These are phyloP conservation scores for Petaurus breviceps DNA, from an alignment of 2,113 vertebrate genomes.

Conservation along the genomic window DNA sequence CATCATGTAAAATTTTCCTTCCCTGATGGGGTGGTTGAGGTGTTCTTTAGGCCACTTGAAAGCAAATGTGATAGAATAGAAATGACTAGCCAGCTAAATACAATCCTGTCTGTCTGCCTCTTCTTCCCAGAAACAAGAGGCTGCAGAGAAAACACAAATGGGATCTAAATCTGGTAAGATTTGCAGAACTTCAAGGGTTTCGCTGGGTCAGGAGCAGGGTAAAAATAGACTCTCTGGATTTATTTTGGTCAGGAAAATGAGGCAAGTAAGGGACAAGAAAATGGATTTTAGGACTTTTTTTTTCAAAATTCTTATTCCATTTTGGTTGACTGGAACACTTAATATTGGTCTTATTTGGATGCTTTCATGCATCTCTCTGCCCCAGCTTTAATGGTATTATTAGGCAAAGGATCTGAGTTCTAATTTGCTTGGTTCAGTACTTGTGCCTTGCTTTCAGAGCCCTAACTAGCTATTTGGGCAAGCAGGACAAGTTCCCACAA, in stretches of 20 bases:
- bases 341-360: conserved; percentile 25
- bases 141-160: conserved; percentile 73
- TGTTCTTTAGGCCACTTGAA: fast-evolving
- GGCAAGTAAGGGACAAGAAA: conserved; percentile 49
- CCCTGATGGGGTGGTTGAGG: neutral
- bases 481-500: neutral
- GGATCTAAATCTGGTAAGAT: conserved; percentile 72
- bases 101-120: neutral
- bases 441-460: neutral
- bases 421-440: neutral
- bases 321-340: neutral
- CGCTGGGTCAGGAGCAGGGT: conserved; percentile 75
- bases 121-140: conserved; percentile 75
- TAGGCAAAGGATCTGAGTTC: neutral
- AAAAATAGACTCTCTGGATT: conserved; percentile 71
- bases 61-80: neutral
- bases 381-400: neutral
- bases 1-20: neutral
- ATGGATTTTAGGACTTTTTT: conserved; percentile 58
- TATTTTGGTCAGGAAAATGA: conserved; percentile 64
- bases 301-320: conserved; percentile 58
- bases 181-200: conserved; percentile 79
- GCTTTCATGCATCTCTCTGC: neutral
- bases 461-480: neutral
- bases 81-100: neutral